These are phyloP conservation scores for Catostylus mosaicus DNA, from an alignment of 30 jellyfish, hydroid and myxozoan genomes.

Conservation along the genomic window DNA sequence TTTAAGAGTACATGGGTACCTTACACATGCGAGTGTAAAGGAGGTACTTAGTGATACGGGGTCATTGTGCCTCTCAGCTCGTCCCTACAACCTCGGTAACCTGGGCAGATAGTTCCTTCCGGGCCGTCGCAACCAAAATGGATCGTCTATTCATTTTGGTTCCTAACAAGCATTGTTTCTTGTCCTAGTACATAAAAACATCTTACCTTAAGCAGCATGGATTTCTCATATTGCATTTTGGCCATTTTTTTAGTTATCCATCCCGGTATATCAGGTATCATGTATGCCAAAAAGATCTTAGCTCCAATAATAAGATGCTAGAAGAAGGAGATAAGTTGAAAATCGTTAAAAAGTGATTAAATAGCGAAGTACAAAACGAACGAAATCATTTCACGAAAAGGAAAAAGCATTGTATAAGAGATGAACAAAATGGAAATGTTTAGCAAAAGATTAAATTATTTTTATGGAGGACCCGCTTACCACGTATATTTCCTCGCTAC, in stretches of 20 bases:
- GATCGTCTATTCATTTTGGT: too few relatives aligned
- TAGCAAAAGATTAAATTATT: background rate
- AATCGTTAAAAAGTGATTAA: background rate
- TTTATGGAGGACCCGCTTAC: background rate
- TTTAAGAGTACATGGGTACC: too few relatives aligned
- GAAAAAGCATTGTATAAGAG: background rate
- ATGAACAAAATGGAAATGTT: background rate
- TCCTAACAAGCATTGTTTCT: too few relatives aligned
- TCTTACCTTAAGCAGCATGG: conserved; percentile 63
- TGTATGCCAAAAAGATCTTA: conserved; percentile 66
- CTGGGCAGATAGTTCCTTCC: too few relatives aligned
- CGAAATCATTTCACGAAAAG: background rate
- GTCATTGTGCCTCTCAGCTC: too few relatives aligned
- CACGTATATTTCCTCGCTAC: background rate
- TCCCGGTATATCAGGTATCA: conserved; percentile 96
- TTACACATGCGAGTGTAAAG: too few relatives aligned
- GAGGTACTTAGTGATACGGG: too few relatives aligned
- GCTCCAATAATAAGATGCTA: conserved; percentile 82
- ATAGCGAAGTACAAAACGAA: background rate
- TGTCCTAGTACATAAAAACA: too few relatives aligned
- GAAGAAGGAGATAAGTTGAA: background rate
- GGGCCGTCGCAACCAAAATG: too few relatives aligned
- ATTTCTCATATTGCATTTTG: conserved; percentile 65
- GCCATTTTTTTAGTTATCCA: conserved; percentile 87
- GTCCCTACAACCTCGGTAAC: too few relatives aligned